Evolutionary conservation across 2,888 invertebrate species (phyloP), one percentile per base, ranked within the genome.

Genomic region (Cephus spinipes): DNA sequence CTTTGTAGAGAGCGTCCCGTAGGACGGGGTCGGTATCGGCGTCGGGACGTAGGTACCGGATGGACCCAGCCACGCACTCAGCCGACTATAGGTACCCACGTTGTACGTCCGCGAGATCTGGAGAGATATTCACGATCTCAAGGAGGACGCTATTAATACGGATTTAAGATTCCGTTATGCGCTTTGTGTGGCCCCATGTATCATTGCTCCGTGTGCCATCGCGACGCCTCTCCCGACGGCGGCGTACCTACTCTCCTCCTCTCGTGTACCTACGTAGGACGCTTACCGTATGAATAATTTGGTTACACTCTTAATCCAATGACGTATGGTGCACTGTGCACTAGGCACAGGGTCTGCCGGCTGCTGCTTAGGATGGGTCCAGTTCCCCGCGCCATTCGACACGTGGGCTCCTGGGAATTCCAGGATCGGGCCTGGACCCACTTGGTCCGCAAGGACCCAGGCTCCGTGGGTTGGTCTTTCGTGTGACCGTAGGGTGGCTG

Each of bases 151-250:
- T 88, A 89, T 89, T 89, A 88, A 89, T 89, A 87, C 86, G 87
- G 89, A 89, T 89, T 89, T 89, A 85, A 85, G 83, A 85, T 88
- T 84, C 89, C 89, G 88, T 88, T 88, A 86, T 81, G 83, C 89
- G 84, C 87, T 88, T 89, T 89, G 89, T 89, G 89, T 89, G 89
- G 89, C 88, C 89, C 86, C 86, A 88, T 89, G 86, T 89, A 89
- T 89, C 89, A 71, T 32, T n/a, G 30, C 71, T 33, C 32, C 71
- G 71, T 33, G 71, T 32, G 71, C 31, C 32, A 71, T 55, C 55
- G 55, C 55, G 55, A 55, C 55, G 55, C 55, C 55, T 55, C 55
- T 23, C 55, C 55, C 55, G 9, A 55, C 23, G 55, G 55, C 55
- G 55, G 55, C 55, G 55, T 2, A 71, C 23, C 71, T 31, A 31